A percentile compares a stretch with the other conserved stretches of the same genome.
These are phyloP conservation scores for Prunella himalayana DNA, from an alignment of 2,113 vertebrate genomes.

Conservation along the genomic window DNA sequence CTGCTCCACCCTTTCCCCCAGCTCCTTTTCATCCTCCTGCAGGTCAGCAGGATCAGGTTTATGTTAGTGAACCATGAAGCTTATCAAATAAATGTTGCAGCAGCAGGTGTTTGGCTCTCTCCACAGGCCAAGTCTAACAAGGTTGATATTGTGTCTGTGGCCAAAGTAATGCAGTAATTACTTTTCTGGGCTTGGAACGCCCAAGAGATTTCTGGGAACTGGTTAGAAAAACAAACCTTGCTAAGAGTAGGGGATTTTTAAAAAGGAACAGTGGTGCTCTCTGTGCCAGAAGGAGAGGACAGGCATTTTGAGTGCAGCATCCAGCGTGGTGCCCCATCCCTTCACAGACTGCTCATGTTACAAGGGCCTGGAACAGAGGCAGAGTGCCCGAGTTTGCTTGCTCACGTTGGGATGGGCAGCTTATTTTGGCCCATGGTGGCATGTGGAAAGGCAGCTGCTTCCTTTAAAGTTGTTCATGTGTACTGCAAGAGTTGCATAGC, in stretches of 20 bases:
- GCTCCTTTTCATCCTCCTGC: constrained; percentile 67
- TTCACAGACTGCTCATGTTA: not conserved
- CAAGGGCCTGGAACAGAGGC: constrained; percentile 16
- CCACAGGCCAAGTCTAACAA: constrained; percentile 56
- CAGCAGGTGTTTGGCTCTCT: constrained; percentile 70
- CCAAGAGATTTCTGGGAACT: constrained; percentile 67
- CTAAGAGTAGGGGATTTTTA: constrained; percentile 59
- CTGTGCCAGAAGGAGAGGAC: constrained; percentile 20
- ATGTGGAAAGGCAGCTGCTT: constrained; percentile 62
- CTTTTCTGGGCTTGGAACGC: constrained; percentile 57
- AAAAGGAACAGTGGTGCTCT: constrained; percentile 34
- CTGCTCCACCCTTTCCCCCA: constrained; percentile 12
- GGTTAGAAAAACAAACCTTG: constrained; percentile 64
- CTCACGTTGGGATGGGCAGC: constrained; percentile 46
- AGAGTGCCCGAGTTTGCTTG: constrained; percentile 37
- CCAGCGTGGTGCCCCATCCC: not conserved
- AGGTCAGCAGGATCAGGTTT: constrained; percentile 70
- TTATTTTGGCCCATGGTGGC: constrained; percentile 42
- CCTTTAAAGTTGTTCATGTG: constrained; percentile 36
- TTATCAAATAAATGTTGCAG: constrained; percentile 71
- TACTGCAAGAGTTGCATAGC: not conserved
- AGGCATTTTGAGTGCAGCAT: not conserved
- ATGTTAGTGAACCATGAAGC: constrained; percentile 60
- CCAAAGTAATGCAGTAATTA: constrained; percentile 53
- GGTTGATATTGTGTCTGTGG: constrained; percentile 59